Evolutionary conservation across 2,113 vertebrate species (phyloP).

Genomic region (Myxocyprinus asiaticus): DNA sequence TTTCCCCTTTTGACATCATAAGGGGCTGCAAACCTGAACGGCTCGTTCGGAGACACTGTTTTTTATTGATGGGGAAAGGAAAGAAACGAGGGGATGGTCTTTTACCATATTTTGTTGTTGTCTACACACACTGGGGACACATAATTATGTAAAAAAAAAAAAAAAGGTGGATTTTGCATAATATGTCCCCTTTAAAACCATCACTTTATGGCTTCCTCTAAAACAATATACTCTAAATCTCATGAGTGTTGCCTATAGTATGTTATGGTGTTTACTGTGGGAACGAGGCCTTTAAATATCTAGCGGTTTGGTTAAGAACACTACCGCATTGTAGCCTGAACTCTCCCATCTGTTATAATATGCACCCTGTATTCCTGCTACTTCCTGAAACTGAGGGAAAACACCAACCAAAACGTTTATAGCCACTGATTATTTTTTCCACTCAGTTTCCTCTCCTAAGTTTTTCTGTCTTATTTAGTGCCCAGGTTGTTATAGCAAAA

Average conservation of each 20-base stretch:
- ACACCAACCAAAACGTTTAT: slow-evolving; percentile 22
- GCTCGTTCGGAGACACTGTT: too few species aligned
- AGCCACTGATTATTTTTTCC: background rate
- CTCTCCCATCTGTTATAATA: slow-evolving; percentile 42
- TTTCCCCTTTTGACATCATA: too few species aligned
- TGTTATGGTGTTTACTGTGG: slow-evolving; percentile 13
- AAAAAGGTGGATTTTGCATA: too few species aligned
- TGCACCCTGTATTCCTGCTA: slow-evolving; percentile 31
- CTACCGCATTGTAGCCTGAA: slow-evolving; percentile 20
- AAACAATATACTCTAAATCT: slow-evolving; percentile 10
- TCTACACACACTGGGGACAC: too few species aligned
- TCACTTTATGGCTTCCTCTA: background rate
- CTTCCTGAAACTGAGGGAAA: slow-evolving; percentile 12
- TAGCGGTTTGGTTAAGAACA: slow-evolving; percentile 28
- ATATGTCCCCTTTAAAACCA: background rate
- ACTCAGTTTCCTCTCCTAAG: background rate
- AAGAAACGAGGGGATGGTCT: too few species aligned
- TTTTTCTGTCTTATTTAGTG: slow-evolving; percentile 1
- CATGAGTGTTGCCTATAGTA: slow-evolving; percentile 13
- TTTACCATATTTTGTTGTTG: too few species aligned
- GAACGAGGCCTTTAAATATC: slow-evolving; percentile 48
- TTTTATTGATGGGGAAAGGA: too few species aligned
- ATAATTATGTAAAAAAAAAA: too few species aligned
- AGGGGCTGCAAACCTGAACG: too few species aligned
- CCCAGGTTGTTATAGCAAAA: background rate